Base-by-base conservation (phyloP, 1,140 invertebrate genomes). In the Lordiphosa stackelbergi region DNA sequence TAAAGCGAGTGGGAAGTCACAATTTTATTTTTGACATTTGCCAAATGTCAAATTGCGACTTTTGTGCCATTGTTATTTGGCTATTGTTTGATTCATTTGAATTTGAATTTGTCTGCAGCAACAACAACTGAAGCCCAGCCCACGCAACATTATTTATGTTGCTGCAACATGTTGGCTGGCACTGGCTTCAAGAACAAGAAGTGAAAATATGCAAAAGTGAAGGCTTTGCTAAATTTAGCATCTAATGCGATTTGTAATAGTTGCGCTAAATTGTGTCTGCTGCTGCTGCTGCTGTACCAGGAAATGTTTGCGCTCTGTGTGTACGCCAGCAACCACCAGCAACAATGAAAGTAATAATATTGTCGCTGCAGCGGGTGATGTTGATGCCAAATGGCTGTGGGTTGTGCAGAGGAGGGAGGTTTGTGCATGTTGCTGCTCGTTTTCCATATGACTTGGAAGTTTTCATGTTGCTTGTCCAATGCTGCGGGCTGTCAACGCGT, bases 161-260 rank as follows among this genome's bases (percentile, higher is more conserved):
- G 28, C 28, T 31, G 28, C 28, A 31, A 31, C 28, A 31, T 31
- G 28, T 31, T 31, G 28, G 7, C 28, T 31, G 28, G 7, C 28
- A 65, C 41, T 49, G 41, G 55, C 71, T 53, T 36, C 52, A 38
- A 38, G 43, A 35, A 46, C 66, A 40, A 16, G 36, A 75, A 55
- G 61, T 66, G 62, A 42, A 65, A 65, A 49, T 65, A 65, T 65
- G 62, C 62, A 65, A 55, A 65, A 53, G 46, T 38, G 37, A 28
- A 46, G 51, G 34, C 55, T 43, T 54, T 52, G 73, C 74, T 79
- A 79, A 79, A 79, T 79, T 74, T 79, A 79, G 70, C 75, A 60
- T 81, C 74, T 79, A 79, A 79, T 81, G 74, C 74, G 74, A 79
- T 79, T 79, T 79, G 74, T 81, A 74, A 81, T 81, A 79, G 71